Conservation (phyloP, 2,888 invertebrate genomes). For the Stenolophus ochropezus region DNA sequence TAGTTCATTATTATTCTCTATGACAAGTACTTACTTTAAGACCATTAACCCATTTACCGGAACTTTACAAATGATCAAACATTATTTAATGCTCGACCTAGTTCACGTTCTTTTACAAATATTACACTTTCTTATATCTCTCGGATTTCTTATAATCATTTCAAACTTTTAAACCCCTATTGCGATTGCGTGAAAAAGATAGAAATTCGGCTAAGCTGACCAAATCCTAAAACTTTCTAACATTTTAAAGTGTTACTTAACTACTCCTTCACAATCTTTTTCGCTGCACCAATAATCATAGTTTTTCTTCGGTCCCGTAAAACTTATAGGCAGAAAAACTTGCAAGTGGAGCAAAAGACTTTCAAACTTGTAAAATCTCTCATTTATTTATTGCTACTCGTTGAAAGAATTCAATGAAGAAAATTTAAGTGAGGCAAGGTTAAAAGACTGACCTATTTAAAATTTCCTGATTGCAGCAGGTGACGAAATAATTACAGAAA, state of each 20-base stretch:
- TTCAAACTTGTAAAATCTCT: neutral
- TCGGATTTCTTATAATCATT: conserved; percentile 13
- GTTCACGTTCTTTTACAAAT: conserved; percentile 28
- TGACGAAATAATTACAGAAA: too few relatives aligned
- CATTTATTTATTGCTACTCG: neutral
- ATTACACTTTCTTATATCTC: conserved; percentile 4
- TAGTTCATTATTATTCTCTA: neutral
- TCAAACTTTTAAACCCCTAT: neutral
- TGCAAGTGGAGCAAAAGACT: neutral
- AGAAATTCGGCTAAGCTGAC: conserved; percentile 5
- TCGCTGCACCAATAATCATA: neutral
- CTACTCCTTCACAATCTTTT: neutral
- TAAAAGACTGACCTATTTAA: neutral
- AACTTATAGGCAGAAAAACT: too few relatives aligned
- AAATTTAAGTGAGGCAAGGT: neutral
- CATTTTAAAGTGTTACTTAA: conserved; percentile 10
- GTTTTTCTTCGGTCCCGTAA: neutral
- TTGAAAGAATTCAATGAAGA: neutral
- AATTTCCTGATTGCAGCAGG: too few relatives aligned
- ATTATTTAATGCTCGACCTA: conserved; percentile 15
- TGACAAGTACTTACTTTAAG: neutral
- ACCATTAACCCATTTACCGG: neutral
- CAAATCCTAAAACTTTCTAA: conserved; percentile 6
- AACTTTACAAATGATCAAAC: conserved; percentile 8
- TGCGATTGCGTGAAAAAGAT: conserved; percentile 8